Percentiles rank a stretch among this genome's conserved stretches.
phyloP scores from a whole-genome alignment of 2,113 vertebrate species.

The Apus apus region DNA sequence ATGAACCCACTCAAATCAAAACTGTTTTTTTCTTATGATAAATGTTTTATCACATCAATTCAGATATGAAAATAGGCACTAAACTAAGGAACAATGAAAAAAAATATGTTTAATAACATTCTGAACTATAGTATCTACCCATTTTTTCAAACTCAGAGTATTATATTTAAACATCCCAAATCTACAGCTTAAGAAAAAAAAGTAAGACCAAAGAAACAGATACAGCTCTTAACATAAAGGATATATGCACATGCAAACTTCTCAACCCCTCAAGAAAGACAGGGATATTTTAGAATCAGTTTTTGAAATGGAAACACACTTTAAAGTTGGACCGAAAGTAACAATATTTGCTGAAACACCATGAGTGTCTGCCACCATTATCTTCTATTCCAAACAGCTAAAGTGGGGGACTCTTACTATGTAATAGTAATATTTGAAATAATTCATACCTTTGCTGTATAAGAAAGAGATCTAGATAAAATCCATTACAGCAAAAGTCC shows the following conservation, averaged over 20 bases:
- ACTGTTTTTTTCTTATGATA: neutral
- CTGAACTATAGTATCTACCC: neutral
- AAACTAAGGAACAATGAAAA: neutral
- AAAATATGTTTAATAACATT: neutral
- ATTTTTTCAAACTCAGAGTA: neutral
- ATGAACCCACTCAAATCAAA: neutral
- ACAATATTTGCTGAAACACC: neutral
- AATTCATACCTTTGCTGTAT: neutral
- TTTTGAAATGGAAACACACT: neutral
- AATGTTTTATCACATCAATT: neutral
- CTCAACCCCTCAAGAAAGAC: neutral
- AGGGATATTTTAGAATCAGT: neutral
- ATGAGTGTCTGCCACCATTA: neutral
- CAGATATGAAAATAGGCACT: neutral
- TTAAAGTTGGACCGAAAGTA: neutral
- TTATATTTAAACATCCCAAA: neutral
- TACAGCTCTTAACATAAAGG: neutral
- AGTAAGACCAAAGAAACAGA: neutral
- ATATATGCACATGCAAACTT: neutral
- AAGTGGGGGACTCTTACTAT: neutral
- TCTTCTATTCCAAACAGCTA: neutral
- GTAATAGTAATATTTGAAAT: neutral
- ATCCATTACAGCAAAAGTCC: neutral
- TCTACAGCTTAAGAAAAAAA: neutral
- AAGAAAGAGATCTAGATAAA: neutral